Conservation (phyloP, 2,888 invertebrate genomes). For the Amiota mariae region DNA sequence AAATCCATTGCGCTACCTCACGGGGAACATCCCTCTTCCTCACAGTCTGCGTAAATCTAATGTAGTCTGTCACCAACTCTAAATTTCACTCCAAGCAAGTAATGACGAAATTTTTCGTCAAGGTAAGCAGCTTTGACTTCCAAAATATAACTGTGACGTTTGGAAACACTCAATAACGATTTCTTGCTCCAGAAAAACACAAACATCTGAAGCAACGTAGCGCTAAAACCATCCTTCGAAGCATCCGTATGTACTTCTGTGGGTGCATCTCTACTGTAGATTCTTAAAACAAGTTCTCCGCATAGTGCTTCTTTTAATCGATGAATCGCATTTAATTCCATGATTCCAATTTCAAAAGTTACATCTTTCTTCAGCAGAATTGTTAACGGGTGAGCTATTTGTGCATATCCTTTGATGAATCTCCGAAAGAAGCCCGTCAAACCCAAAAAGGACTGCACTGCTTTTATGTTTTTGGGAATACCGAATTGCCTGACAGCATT, state of each 20-base stretch:
- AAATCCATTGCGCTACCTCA: too few species aligned
- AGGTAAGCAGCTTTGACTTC: too few species aligned
- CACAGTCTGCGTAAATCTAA: too few species aligned
- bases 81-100: too few species aligned
- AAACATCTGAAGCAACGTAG: constrained; percentile 39
- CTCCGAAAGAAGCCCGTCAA: constrained; percentile 38
- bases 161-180: background rate
- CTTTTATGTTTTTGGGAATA: constrained; percentile 35
- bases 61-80: too few species aligned
- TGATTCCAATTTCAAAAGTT: too few species aligned
- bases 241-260: constrained; percentile 47
- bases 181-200: constrained; percentile 35
- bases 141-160: too few species aligned
- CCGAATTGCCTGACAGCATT: constrained; percentile 32
- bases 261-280: constrained; percentile 34
- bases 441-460: constrained; percentile 37
- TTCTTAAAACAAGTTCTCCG: constrained; percentile 35
- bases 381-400: constrained; percentile 24
- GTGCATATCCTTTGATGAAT: constrained; percentile 31
- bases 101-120: too few species aligned
- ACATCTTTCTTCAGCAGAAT: constrained; percentile 25
- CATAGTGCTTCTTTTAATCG: too few species aligned
- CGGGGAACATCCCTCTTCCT: too few species aligned
- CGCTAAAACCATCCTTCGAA: too few species aligned
- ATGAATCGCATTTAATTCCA: too few species aligned